These are phyloP conservation scores for Brachionus angularis DNA, from an alignment of 1,140 invertebrate species.

Conservation along the genomic window DNA sequence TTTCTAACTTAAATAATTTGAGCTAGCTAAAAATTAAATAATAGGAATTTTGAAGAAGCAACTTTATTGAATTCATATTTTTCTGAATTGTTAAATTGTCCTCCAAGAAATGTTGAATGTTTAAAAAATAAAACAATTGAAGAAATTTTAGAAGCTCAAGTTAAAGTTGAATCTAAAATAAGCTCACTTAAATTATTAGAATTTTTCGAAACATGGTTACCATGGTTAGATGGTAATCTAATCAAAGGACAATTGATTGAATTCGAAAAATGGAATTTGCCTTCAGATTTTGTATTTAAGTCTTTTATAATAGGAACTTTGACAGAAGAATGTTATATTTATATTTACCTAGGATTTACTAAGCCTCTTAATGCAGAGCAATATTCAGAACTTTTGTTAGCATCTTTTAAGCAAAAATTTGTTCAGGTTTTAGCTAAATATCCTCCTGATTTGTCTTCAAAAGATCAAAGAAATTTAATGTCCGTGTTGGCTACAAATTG, in stretches of 20 bases:
- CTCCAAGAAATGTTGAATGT: background rate
- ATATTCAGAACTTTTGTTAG: background rate
- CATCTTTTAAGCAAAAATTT: slow-evolving; percentile 11
- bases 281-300: background rate
- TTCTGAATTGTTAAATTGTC: slow-evolving; percentile 1
- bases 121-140: background rate
- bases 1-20: no score
- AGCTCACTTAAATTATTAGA: slow-evolving; percentile 27
- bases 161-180: background rate
- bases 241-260: slow-evolving; percentile 31
- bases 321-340: slow-evolving; percentile 40
- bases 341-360: slow-evolving; percentile 1
- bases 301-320: slow-evolving; percentile 38
- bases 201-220: slow-evolving; percentile 43
- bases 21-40: background rate
- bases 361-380: background rate
- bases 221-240: slow-evolving; percentile 13
- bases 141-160: slow-evolving; percentile 36
- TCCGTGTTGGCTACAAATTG: slow-evolving; percentile 31
- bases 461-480: slow-evolving; percentile 5
- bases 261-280: background rate
- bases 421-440: slow-evolving; percentile 22
- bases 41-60: slow-evolving; percentile 12
- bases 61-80: slow-evolving; percentile 1
- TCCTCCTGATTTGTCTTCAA: slow-evolving; percentile 15